Conservation (phyloP, 2,888 invertebrate species). For the Chaitophorus viminalis region DNA sequence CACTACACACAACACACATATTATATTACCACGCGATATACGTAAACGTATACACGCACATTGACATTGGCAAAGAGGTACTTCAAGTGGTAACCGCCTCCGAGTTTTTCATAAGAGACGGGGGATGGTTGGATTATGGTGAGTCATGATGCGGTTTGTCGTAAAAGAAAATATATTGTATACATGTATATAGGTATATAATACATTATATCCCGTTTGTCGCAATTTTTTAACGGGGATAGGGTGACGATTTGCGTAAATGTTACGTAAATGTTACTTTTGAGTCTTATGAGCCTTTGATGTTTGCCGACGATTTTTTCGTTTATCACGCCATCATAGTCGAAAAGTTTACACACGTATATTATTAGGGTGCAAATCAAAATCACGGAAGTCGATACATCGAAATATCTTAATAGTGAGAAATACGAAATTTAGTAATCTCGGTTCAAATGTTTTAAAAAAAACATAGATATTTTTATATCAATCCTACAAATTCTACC, state of each 20-base stretch:
- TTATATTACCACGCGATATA: neutral
- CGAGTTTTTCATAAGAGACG: neutral
- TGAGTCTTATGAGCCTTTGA: neutral
- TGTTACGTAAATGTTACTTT: no score
- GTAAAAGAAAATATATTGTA: neutral
- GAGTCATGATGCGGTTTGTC: neutral
- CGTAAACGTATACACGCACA: neutral
- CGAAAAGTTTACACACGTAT: no score
- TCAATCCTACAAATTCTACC: no score
- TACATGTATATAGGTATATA: no score
- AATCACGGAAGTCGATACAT: no score
- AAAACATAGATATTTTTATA: no score
- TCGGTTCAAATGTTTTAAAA: no score
- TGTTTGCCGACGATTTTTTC: neutral
- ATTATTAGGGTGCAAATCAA: no score
- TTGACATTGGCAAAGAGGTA: neutral
- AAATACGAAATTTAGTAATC: no score
- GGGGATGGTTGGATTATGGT: neutral
- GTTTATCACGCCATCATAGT: neutral
- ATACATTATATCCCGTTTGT: neutral
- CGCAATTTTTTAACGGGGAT: neutral
- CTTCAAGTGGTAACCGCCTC: neutral
- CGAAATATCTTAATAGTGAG: no score
- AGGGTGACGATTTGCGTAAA: neutral
- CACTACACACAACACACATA: no score